Evolutionary conservation across 2,888 invertebrate genomes (phyloP).

Genomic region (Mesorhabditis belari): DNA sequence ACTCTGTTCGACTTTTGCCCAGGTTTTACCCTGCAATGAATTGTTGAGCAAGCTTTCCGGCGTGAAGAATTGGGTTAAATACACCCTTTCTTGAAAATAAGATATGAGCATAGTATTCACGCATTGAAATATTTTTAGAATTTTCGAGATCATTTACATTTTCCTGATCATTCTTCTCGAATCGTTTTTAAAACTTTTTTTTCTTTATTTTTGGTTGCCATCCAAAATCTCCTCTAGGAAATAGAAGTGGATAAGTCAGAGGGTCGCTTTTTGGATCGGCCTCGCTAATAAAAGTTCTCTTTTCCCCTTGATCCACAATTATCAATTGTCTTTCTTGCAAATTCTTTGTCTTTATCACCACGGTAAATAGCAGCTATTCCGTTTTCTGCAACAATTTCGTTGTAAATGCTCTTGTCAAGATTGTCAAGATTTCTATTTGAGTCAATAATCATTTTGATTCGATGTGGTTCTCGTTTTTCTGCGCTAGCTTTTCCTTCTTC

Average conservation of each 20-base stretch:
- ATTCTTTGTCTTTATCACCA: slow-evolving; percentile 14
- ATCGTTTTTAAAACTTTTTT: too few relatives aligned
- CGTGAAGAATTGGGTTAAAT: slow-evolving; percentile 39
- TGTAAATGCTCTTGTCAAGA: slow-evolving; percentile 17
- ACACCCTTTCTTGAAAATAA: not conserved
- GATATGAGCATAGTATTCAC: slow-evolving; percentile 4
- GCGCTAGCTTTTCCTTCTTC: not conserved
- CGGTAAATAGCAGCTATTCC: slow-evolving; percentile 35
- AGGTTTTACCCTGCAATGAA: too few relatives aligned
- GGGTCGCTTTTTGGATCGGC: too few relatives aligned
- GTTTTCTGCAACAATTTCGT: slow-evolving; percentile 14
- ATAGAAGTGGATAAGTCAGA: slow-evolving; percentile 54
- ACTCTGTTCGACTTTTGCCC: too few relatives aligned
- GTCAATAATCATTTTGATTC: not conserved
- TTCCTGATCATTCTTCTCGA: too few relatives aligned
- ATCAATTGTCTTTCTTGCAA: slow-evolving; percentile 42
- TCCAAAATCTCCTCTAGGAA: slow-evolving; percentile 32
- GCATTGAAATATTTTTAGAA: slow-evolving; percentile 19
- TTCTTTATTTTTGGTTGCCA: slow-evolving; percentile 18
- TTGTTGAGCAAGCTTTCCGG: slow-evolving; percentile 35
- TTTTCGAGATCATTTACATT: slow-evolving; percentile 36
- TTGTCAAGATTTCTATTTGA: not conserved
- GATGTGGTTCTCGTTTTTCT: not conserved
- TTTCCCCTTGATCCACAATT: slow-evolving; percentile 37
- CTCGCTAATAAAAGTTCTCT: too few relatives aligned